These are phyloP conservation scores for Gymnoscopelus microlampas DNA, from an alignment of 2,797 vertebrate species.

Conservation along the genomic window DNA sequence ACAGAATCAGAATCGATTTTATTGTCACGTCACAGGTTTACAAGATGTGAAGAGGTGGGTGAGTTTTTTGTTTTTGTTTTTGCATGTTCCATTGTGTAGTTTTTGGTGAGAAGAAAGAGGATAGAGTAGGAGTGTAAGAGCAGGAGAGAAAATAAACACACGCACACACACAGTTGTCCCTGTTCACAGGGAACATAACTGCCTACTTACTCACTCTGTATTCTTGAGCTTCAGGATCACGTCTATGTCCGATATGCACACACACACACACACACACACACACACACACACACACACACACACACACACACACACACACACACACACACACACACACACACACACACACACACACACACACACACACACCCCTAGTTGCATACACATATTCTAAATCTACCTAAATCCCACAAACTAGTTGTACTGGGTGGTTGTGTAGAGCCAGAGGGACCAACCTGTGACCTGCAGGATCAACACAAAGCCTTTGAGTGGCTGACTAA, in stretches of 20 bases:
- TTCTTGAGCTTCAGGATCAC: slow-evolving; percentile 39
- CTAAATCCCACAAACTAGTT: slow-evolving; percentile 75
- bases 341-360: slow-evolving; percentile 62
- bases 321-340: slow-evolving; percentile 62
- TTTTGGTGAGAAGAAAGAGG: no score
- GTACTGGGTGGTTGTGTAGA: slow-evolving; percentile 69
- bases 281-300: slow-evolving; percentile 61
- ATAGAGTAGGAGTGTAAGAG: neutral
- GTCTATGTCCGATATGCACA: slow-evolving; percentile 49
- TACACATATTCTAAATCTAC: slow-evolving; percentile 65
- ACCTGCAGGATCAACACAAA: slow-evolving; percentile 84
- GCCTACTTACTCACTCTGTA: neutral
- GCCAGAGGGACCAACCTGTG: slow-evolving; percentile 69
- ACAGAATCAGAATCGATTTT: no score
- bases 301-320: slow-evolving; percentile 31
- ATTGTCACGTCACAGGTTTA: no score
- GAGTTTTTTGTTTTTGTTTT: neutral
- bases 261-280: slow-evolving; percentile 39
- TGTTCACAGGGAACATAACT: neutral
- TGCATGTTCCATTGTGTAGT: neutral
- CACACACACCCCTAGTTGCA: slow-evolving; percentile 51
- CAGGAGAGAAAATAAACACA: no score
- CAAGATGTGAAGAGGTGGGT: no score
- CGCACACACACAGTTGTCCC: no score
- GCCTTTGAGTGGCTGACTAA: slow-evolving; percentile 85